Evolutionary conservation across 2,113 vertebrate species (phyloP), one percentile per base, ranked within the genome.

Genomic region (Hippocampus comes): DNA sequence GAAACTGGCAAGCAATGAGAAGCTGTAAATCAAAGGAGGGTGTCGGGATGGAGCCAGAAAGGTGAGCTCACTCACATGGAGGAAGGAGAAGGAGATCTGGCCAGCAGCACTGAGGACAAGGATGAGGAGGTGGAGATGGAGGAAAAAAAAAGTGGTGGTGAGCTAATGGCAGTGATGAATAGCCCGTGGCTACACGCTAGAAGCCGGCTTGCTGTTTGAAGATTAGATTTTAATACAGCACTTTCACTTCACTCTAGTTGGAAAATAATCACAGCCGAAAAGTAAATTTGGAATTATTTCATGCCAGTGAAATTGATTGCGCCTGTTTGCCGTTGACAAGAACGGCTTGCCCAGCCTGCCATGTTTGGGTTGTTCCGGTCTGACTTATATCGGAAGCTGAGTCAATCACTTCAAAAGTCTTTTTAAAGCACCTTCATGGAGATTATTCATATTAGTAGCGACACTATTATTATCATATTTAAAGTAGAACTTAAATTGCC

Each of bases 161-260:
- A 90, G 90, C 91, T 91, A 91, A 91, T 91, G 91, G 89, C 90
- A 91, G 85, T 92, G 91, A 93, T 91, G 87, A 91, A 92, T 91
- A 85, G 92, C 86, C 83, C 20, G 23, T 83, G 86, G 90, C 87
- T 91, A 88, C 91, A 92, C 89, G 89, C 89, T 76, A 78, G 88
- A 86, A 89, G 84, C 86, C 88, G 88, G 92, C 89, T 91, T 91
- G 87, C 84, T 87, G 89, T 91, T 91, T 86, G 88, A 89, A 92
- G 92, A 93, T 93, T 92, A 91, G 90, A 93, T 92, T 93, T 91
- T 90, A 92, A 93, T 92, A 88, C 87, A 88, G 88, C 71, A 78
- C 87, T 89, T 86, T 89, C 86, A 88, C 88, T 90, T 86, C 76
- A 76, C 78, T 87, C 83, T 68, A 77, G 78, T 72, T 53, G 74